These are phyloP conservation scores for Arctocebus calabarensis DNA, from an alignment of 2,797 vertebrate genomes.

Conservation along the genomic window DNA sequence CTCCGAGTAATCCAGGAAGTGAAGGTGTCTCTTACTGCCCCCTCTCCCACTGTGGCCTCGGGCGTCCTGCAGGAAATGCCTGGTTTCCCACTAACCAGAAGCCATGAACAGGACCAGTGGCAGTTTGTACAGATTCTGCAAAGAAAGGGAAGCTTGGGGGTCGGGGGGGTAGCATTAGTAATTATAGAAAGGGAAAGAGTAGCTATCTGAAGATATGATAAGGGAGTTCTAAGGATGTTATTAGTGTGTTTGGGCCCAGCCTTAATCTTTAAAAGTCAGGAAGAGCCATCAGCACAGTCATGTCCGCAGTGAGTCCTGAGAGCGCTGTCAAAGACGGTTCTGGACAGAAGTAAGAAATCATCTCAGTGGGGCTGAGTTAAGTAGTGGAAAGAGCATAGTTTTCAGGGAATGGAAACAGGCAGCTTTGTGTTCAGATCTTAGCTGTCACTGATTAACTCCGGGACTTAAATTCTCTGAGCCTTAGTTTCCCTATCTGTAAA, in stretches of 20 bases:
- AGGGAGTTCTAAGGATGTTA: background rate
- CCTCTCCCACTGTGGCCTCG: background rate
- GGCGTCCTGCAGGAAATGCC: constrained; percentile 10
- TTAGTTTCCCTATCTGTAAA: background rate
- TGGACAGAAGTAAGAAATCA: background rate
- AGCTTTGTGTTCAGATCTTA: background rate
- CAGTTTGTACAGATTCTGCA: background rate
- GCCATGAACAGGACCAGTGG: background rate
- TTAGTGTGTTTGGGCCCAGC: background rate
- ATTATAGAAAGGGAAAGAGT: background rate
- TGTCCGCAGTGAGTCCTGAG: background rate
- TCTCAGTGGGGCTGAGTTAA: background rate
- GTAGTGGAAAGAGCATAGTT: background rate
- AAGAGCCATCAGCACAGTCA: background rate
- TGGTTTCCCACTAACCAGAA: background rate
- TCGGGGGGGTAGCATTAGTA: background rate
- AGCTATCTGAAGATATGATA: background rate
- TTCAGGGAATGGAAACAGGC: background rate
- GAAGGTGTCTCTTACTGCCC: background rate
- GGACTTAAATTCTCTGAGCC: background rate
- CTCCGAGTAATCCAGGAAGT: constrained; percentile 35
- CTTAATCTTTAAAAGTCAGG: background rate
- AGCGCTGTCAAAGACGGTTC: background rate
- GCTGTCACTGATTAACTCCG: background rate
- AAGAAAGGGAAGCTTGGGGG: background rate